These are phyloP conservation scores for Drosophila busckii DNA, from an alignment of 1,140 invertebrate genomes.

Conservation along the genomic window DNA sequence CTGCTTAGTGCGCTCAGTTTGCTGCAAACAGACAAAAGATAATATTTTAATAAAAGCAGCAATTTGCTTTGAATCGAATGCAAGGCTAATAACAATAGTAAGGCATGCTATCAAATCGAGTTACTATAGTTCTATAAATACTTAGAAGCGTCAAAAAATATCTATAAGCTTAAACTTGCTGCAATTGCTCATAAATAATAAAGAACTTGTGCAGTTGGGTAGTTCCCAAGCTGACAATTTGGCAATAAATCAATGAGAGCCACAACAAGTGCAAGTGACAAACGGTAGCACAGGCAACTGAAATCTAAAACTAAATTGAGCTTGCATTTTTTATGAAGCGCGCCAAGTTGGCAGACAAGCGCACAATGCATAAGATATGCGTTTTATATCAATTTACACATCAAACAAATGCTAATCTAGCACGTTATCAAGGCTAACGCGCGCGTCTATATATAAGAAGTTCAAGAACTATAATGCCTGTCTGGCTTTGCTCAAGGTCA, in stretches of 20 bases:
- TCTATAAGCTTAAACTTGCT: slow-evolving; percentile 6
- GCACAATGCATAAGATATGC: slow-evolving; percentile 11
- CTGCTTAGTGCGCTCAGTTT: too few species aligned
- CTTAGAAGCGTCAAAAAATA: too few species aligned
- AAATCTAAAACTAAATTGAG: too few species aligned
- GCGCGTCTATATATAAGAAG: background rate
- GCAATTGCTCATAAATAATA: slow-evolving; percentile 21
- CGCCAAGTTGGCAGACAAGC: background rate
- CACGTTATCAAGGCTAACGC: slow-evolving; percentile 7
- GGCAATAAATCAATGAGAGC: slow-evolving; percentile 20
- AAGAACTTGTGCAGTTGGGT: slow-evolving; percentile 6
- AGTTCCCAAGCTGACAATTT: slow-evolving; percentile 10
- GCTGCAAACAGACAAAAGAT: too few species aligned
- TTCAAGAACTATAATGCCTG: slow-evolving; percentile 11
- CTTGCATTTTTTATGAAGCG: background rate
- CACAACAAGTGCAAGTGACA: too few species aligned
- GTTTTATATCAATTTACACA: slow-evolving; percentile 24
- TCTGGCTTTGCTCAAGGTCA: slow-evolving; percentile 20
- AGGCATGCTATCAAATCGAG: too few species aligned
- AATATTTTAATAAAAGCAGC: too few species aligned
- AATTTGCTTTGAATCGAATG: too few species aligned
- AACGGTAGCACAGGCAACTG: too few species aligned
- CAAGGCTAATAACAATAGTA: slow-evolving; percentile 42
- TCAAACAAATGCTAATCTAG: slow-evolving; percentile 30
- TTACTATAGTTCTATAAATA: too few species aligned